Conservation (phyloP, 2,888 invertebrate species). For the Chrysolina haemoptera region DNA sequence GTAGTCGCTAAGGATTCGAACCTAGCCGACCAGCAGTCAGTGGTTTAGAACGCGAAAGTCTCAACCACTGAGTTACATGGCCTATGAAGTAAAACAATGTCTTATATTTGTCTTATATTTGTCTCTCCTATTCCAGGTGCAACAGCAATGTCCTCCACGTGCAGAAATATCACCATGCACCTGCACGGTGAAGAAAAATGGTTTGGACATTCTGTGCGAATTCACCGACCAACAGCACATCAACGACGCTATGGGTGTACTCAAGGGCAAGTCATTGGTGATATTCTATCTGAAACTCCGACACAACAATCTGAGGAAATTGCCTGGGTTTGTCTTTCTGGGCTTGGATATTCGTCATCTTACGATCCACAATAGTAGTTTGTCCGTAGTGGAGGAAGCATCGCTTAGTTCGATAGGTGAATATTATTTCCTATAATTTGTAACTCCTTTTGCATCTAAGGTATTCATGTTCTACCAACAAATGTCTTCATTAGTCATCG, state of each 20-base stretch:
- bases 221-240: conserved; percentile 87
- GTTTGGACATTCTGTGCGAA: conserved; percentile 91
- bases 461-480: too few species aligned
- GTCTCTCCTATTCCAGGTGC: conserved; percentile 63
- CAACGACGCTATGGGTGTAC: conserved; percentile 83
- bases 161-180: conserved; percentile 85
- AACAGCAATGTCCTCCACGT: conserved; percentile 83
- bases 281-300: conserved; percentile 91
- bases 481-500: too few species aligned
- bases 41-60: too few species aligned
- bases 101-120: background rate
- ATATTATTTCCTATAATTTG: conserved; percentile 49
- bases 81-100: too few species aligned
- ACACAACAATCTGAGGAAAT: conserved; percentile 87
- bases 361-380: conserved; percentile 90
- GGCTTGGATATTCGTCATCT: conserved; percentile 91
- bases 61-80: too few species aligned
- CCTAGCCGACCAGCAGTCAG: too few species aligned
- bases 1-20: too few species aligned
- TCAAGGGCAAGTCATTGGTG: conserved; percentile 85
- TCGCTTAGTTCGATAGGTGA: conserved; percentile 90
- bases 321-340: conserved; percentile 89
- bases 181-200: conserved; percentile 90
- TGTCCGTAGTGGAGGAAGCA: conserved; percentile 89
- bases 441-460: too few species aligned